phyloP scores from a whole-genome alignment of 2,797 vertebrate species.

The Distichodus sexfasciatus region DNA sequence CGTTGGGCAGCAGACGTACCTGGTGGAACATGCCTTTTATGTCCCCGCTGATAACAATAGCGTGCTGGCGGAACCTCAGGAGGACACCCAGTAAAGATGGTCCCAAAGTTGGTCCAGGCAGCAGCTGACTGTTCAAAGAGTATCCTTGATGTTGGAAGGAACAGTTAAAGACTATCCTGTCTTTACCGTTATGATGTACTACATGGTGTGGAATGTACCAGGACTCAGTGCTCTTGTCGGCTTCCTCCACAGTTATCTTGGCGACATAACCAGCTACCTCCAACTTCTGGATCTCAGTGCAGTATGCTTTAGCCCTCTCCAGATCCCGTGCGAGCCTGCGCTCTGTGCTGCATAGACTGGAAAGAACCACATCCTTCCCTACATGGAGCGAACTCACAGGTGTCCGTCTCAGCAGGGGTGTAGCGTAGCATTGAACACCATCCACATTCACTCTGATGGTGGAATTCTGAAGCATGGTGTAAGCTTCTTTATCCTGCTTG shows the following conservation, averaged over 20 bases:
- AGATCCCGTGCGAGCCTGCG: background rate
- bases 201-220: background rate
- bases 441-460: conserved; percentile 2
- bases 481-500: conserved; percentile 15
- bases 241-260: too few relatives aligned
- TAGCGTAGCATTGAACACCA: conserved; percentile 2
- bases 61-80: background rate
- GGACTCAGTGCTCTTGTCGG: background rate
- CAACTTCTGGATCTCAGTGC: background rate
- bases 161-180: background rate
- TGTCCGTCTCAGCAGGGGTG: background rate
- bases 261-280: background rate
- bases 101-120: background rate
- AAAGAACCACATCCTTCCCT: background rate
- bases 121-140: background rate
- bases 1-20: too few relatives aligned
- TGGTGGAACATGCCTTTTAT: background rate
- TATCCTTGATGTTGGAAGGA: background rate
- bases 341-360: conserved; percentile 10
- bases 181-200: background rate
- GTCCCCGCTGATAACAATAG: background rate
- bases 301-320: background rate
- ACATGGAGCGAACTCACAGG: background rate
- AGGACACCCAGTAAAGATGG: background rate
- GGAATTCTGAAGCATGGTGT: background rate